phyloP scores from a whole-genome alignment of 1,140 invertebrate species.

The Eumeta japonica region DNA sequence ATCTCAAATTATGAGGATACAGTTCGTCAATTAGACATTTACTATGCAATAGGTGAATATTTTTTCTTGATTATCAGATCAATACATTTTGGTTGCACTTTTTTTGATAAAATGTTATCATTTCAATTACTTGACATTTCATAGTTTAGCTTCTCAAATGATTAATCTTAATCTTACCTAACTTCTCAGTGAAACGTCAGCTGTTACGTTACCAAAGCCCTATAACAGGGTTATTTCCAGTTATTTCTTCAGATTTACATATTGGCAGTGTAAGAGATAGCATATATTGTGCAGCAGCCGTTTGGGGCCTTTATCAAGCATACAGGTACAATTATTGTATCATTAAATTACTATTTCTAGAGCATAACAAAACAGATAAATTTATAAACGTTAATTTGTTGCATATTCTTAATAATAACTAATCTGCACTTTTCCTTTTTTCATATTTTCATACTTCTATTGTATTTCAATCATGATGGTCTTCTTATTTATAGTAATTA shows the following conservation, averaged over 20 bases:
- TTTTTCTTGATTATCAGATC: too few relatives aligned
- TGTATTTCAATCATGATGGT: too few relatives aligned
- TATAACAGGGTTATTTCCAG: conserved; percentile 92
- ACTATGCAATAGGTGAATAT: conserved; percentile 83
- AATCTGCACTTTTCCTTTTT: too few relatives aligned
- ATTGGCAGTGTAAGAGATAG: conserved; percentile 91
- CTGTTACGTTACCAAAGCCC: conserved; percentile 90
- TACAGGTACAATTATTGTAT: conserved; percentile 75
- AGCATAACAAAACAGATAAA: conserved; percentile 1
- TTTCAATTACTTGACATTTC: too few relatives aligned
- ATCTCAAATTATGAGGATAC: conserved; percentile 88
- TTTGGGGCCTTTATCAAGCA: conserved; percentile 95
- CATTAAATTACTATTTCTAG: too few relatives aligned
- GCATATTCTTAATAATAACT: too few relatives aligned
- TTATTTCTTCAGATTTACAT: conserved; percentile 73
- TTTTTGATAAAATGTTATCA: too few relatives aligned
- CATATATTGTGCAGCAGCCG: conserved; percentile 92
- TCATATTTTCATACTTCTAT: too few relatives aligned
- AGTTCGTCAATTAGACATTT: conserved; percentile 84
- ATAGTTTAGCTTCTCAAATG: conserved; percentile 7
- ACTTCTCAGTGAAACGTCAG: conserved; percentile 87
- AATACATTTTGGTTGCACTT: too few relatives aligned
- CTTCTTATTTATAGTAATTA: too few relatives aligned
- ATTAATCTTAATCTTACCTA: too few relatives aligned
- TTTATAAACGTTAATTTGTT: too few relatives aligned